Evolutionary conservation across 2,113 vertebrate species (phyloP).

Genomic region (Paratilapia polleni): DNA sequence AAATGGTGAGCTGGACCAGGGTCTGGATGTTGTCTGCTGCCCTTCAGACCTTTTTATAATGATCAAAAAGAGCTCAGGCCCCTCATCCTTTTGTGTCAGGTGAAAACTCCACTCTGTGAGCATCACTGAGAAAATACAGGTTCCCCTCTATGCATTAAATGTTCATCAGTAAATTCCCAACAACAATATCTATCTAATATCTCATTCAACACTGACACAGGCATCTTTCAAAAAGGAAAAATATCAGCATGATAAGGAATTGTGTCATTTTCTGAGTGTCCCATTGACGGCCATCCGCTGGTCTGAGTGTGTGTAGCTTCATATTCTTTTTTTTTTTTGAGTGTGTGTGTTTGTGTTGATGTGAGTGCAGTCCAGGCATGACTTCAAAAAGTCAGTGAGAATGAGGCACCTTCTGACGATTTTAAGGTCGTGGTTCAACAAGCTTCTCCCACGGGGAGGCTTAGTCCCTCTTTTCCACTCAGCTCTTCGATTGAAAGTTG

Average conservation of each 20-base stretch:
- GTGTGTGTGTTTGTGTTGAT: constrained; percentile 50
- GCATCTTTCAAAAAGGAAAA: constrained; percentile 27
- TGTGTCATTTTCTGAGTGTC: constrained; percentile 48
- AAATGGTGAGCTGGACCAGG: neutral
- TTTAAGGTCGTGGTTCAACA: constrained; percentile 29
- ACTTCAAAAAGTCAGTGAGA: constrained; percentile 33
- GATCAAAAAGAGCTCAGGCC: neutral
- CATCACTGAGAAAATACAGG: constrained; percentile 1
- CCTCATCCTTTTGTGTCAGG: neutral
- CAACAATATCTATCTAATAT: constrained; percentile 26
- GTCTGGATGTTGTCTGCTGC: neutral
- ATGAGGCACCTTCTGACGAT: constrained; percentile 54
- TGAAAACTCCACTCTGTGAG: neutral
- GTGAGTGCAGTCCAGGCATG: constrained; percentile 59
- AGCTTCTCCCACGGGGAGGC: constrained; percentile 44
- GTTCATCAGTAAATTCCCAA: constrained; percentile 16
- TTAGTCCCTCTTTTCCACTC: constrained; percentile 15
- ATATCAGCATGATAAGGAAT: constrained; percentile 10
- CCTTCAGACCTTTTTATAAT: neutral
- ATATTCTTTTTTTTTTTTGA: constrained; percentile 13
- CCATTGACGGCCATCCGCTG: constrained; percentile 74
- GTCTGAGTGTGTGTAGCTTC: constrained; percentile 65
- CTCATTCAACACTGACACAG: constrained; percentile 34
- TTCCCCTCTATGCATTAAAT: constrained; percentile 14
- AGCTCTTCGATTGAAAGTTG: constrained; percentile 37